Evolutionary conservation across 1,140 invertebrate species (phyloP).

Genomic region (Drosophila azteca): DNA sequence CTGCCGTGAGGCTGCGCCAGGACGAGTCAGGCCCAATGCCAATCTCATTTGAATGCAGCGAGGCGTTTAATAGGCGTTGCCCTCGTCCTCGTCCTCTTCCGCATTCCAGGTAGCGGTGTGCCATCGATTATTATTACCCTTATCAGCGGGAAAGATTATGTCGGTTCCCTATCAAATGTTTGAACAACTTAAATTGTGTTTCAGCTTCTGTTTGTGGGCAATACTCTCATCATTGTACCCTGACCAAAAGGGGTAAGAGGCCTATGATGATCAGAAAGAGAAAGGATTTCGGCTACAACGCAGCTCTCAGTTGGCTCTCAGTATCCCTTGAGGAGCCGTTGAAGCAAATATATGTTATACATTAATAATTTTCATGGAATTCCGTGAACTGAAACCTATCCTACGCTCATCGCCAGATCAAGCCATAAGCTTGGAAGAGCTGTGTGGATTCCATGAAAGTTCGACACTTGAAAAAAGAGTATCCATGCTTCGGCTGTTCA

Average conservation of each 20-base stretch:
- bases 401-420: no score
- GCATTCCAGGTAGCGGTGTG: conserved; percentile 23
- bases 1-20: conserved; percentile 19
- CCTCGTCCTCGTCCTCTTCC: conserved; percentile 28
- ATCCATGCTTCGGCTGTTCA: conserved; percentile 13
- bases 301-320: no score
- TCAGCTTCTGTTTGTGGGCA: conserved; percentile 18
- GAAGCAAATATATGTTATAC: no score
- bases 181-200: conserved; percentile 1
- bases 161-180: conserved; percentile 25
- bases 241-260: neutral
- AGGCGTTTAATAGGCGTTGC: conserved; percentile 79
- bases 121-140: conserved; percentile 56
- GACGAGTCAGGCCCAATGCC: conserved; percentile 28
- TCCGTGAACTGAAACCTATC: no score
- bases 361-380: no score
- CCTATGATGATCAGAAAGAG: neutral
- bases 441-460: neutral
- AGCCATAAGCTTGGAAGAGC: no score
- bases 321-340: no score
- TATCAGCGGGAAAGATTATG: conserved; percentile 64
- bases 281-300: neutral
- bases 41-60: conserved; percentile 59
- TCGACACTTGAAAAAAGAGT: neutral
- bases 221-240: conserved; percentile 10